Base-by-base conservation (phyloP, 2,113 vertebrate genomes). In the Dicrurus megarhynchus region DNA sequence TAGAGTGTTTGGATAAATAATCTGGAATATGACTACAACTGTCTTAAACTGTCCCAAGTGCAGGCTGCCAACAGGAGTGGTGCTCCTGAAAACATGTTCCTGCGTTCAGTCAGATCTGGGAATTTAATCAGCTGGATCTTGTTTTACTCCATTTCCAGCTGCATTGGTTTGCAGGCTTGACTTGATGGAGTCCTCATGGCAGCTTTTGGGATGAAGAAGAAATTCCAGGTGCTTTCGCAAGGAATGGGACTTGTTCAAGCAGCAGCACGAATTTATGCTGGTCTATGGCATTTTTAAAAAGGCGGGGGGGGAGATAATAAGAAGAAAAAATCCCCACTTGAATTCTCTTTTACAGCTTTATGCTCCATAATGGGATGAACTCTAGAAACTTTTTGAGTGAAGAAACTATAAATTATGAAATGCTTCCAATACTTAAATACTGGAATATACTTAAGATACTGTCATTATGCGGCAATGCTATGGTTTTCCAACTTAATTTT, bases 291-390 rank as follows among this genome's bases (percentile, higher is more conserved):
- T 27, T 44, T 32, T 37, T 16, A 3, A 39, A 74, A 64, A 33
- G 8, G 1, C 6, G 3, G 7, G 13, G 13, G 33, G 1, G 27
- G 4, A n/a, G n/a, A n/a, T n/a, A n/a, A 46, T 1, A 10, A 28
- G 2, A 26, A 11, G 6, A 42, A 42, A 65, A 65, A 28, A 15
- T 30, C 16, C 8, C 16, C 11, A 10, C 4, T 73, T 22, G 37
- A 53, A 21, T 52, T 87, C 9, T 63, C 18, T 59, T 56, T 55
- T 22, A 16, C 42, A 47, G 13, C 1, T 81, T 77, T 74, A 4
- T 14, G 12, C 2, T 35, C 23, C 4, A 0, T 10, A 50, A 11
- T 39, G 56, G 16, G 14, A 46, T 67, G 63, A 69, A 69, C 9
- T 53, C 19, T n/a, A 52, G 35, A n/a, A 78, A 32, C 6, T 30